A percentile compares a stretch with the other conserved stretches of the same genome.
Evolutionary conservation across 1,140 invertebrate genomes (phyloP).

Genomic region (Musca vetustissima): DNA sequence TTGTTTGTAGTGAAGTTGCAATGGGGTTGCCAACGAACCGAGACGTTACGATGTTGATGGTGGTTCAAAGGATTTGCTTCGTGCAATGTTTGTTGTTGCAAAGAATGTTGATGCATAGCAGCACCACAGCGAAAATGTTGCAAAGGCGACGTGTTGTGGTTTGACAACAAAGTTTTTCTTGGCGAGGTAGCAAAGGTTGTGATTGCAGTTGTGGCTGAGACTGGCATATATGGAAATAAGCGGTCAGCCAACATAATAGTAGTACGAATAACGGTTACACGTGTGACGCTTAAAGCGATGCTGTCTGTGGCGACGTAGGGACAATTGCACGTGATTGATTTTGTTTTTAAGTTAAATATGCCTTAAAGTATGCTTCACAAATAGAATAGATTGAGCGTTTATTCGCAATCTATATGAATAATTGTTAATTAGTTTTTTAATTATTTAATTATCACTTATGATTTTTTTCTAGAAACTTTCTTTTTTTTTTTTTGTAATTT

Average conservation of each 20-base stretch:
- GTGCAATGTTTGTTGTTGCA: constrained; percentile 3
- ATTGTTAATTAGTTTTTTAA: constrained; percentile 19
- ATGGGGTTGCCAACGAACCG: background rate
- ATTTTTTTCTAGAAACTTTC: background rate
- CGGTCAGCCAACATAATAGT: constrained; percentile 21
- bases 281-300: too few species aligned
- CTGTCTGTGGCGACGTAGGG: too few species aligned
- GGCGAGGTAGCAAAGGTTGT: background rate
- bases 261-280: background rate
- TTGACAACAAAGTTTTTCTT: background rate
- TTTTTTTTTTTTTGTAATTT: background rate
- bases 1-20: constrained; percentile 1
- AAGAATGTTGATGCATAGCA: constrained; percentile 16
- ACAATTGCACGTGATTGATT: too few species aligned
- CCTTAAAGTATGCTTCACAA: background rate
- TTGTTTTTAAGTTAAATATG: background rate
- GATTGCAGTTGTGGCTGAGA: background rate
- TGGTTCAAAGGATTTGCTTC: background rate
- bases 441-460: constrained; percentile 7
- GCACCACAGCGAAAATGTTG: background rate
- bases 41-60: background rate
- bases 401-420: constrained; percentile 2
- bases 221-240: background rate
- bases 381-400: background rate
- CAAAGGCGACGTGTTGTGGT: background rate